Base-by-base conservation (phyloP, 1,140 invertebrate genomes). In the Drosophila cardini region DNA sequence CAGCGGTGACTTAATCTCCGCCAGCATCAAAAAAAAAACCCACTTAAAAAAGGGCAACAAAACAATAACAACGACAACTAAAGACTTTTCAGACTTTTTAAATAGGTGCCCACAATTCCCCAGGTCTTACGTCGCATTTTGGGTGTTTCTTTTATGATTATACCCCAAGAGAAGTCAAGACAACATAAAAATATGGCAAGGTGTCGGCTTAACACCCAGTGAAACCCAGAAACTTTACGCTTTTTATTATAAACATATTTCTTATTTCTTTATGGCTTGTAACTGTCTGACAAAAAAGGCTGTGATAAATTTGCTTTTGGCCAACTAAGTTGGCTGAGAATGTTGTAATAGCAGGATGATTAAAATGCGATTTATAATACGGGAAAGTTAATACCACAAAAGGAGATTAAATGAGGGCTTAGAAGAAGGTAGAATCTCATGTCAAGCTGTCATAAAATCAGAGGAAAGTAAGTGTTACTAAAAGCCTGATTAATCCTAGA, bases 181-280 rank as follows among this genome's bases (percentile, higher is more conserved):
- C 50, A 43, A 52, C n/a, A 62, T 78, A 76, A 79, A 75, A 83
- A 87, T 86, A 87, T 83, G 76, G 83, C 83, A 87, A 86, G 83
- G 83, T 86, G 83, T 86, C 79, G 43, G 61, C 83, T 87, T 69
- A 79, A 40, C 69, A 53, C 72, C 26, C 55, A 38, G 75, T 69
- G 71, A 86, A 86, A 85, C 81, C 86, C 57, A 72, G 71, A 86
- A 86, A 85, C 81, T 85, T 57, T 50, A 55, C 64, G 64, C 74
- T 55, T 70, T 36, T 58, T 48, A 30, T 30, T 58, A 55, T 65
- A 18, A 18, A 18, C 13, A 52, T 32, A 34, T 52, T 52, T 52
- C 8, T 52, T 52, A 4, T 32, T 21, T 26, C 21, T 26, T 76
- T 65, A 76, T 70, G 64, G 40, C 38, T 26, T 43, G 9, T 52